Percentiles rank a stretch among this genome's conserved stretches.
Evolutionary conservation across 2,888 invertebrate genomes (phyloP).

Genomic region (Himalopsyche kuldschensis): DNA sequence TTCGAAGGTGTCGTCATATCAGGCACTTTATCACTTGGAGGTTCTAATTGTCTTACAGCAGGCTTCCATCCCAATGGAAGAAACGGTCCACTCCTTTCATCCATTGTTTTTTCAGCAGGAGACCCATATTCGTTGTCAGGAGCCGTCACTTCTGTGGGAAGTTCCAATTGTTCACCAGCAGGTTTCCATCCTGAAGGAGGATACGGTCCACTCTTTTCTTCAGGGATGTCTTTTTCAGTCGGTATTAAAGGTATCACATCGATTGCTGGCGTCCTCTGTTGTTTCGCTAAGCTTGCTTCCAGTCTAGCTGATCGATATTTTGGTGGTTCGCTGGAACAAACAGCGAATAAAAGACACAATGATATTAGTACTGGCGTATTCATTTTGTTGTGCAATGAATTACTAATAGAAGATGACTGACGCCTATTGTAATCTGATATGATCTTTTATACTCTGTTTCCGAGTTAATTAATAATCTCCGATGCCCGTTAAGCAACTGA

Average conservation of each 20-base stretch:
- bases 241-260: conserved; percentile 19
- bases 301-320: conserved; percentile 19
- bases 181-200: no score
- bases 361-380: conserved; percentile 14
- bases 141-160: no score
- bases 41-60: conserved; percentile 48
- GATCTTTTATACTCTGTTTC: neutral
- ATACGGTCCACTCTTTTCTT: neutral
- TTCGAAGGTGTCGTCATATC: conserved; percentile 41
- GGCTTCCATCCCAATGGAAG: conserved; percentile 56
- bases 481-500: neutral
- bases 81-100: conserved; percentile 14
- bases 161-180: no score
- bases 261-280: neutral
- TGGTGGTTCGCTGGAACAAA: conserved; percentile 18
- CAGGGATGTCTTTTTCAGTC: neutral
- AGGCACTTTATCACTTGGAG: conserved; percentile 46
- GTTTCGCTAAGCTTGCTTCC: neutral
- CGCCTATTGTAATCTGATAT: neutral
- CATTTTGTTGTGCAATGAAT: conserved; percentile 18
- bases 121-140: conserved; percentile 5
- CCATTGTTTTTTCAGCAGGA: neutral
- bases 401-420: conserved; percentile 7
- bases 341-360: conserved; percentile 10
- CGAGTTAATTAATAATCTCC: neutral